These are phyloP conservation scores for Acromyrmex heyeri DNA, from an alignment of 1,140 invertebrate genomes.

Conservation along the genomic window DNA sequence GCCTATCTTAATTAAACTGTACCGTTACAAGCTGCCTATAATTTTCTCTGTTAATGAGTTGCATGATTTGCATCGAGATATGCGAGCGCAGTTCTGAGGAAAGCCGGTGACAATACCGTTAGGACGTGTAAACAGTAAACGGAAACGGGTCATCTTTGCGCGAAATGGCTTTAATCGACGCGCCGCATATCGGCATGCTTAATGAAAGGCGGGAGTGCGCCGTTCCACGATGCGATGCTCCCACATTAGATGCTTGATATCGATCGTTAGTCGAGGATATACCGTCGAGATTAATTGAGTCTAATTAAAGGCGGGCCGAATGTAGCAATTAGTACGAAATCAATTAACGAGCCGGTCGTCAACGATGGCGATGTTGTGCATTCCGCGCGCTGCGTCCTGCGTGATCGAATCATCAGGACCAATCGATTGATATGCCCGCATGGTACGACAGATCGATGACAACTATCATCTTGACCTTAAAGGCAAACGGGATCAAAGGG, in stretches of 20 bases:
- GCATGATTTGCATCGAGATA: not conserved
- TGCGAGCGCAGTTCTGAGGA: not conserved
- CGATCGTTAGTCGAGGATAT: conserved; percentile 57
- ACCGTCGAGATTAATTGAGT: conserved; percentile 81
- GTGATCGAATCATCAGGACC: conserved; percentile 21
- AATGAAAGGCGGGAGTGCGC: conserved; percentile 60
- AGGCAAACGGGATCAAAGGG: conserved; percentile 26
- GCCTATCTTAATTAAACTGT: not conserved
- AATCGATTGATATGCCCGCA: conserved; percentile 15
- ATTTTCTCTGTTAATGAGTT: not conserved
- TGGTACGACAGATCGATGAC: not conserved
- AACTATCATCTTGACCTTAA: conserved; percentile 28
- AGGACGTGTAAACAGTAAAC: conserved; percentile 10
- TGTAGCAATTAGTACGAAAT: conserved; percentile 82
- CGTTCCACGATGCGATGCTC: conserved; percentile 34
- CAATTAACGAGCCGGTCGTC: conserved; percentile 77
- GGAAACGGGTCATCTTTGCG: conserved; percentile 21
- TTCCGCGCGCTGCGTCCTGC: conserved; percentile 40
- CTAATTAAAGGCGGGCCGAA: conserved; percentile 79
- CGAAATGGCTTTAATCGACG: conserved; percentile 67
- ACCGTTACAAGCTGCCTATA: not conserved
- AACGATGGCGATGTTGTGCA: conserved; percentile 46
- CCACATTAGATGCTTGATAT: conserved; percentile 68
- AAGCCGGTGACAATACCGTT: not conserved
- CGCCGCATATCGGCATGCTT: conserved; percentile 6